Evolutionary conservation across 1,140 invertebrate genomes (phyloP).

Genomic region (Apis florea): DNA sequence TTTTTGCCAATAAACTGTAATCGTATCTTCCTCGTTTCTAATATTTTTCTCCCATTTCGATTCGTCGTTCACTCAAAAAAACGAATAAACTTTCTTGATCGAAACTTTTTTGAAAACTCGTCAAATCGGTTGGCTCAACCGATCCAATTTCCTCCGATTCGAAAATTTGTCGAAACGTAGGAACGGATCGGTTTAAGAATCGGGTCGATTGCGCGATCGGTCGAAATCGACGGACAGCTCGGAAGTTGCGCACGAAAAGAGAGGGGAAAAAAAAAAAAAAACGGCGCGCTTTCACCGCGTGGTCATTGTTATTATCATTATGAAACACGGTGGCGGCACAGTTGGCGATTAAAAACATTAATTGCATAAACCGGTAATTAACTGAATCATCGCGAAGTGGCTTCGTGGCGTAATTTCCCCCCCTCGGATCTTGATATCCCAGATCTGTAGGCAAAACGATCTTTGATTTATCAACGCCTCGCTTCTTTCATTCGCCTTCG

Average conservation of each 20-base stretch:
- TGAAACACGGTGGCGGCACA: constrained; percentile 46
- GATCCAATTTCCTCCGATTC: too few species aligned
- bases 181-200: constrained; percentile 9
- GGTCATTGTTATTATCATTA: constrained; percentile 49
- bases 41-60: too few species aligned
- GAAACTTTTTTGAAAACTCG: too few species aligned
- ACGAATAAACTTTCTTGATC: too few species aligned
- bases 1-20: too few species aligned
- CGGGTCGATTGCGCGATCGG: background rate
- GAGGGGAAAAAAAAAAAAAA: too few species aligned
- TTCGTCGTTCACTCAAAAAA: too few species aligned
- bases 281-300: constrained; percentile 52
- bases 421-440: constrained; percentile 29
- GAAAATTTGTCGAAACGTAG: too few species aligned
- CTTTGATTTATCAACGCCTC: constrained; percentile 44
- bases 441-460: constrained; percentile 44
- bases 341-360: constrained; percentile 55
- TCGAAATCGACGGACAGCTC: constrained; percentile 42
- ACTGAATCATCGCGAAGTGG: constrained; percentile 36
- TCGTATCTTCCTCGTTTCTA: too few species aligned
- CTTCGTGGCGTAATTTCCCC: constrained; percentile 24
- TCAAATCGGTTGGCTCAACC: too few species aligned
- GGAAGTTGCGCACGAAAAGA: constrained; percentile 57
- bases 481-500: too few species aligned
- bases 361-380: constrained; percentile 60